A percentile compares a stretch with the other conserved stretches of the same genome.
Evolutionary conservation across 2,113 vertebrate genomes (phyloP).

Genomic region (Chinchilla lanigera): DNA sequence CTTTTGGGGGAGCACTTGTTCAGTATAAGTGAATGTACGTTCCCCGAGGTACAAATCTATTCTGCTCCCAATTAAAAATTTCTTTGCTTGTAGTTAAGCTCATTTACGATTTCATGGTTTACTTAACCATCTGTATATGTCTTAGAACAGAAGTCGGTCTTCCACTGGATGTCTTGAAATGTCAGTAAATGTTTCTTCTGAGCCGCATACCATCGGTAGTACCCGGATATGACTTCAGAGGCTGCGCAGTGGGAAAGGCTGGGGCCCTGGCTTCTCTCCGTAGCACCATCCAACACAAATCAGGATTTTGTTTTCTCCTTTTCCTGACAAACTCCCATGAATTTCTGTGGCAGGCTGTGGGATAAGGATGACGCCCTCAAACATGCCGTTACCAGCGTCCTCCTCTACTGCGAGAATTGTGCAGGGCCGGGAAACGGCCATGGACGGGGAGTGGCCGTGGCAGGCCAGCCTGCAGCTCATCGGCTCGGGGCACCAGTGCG

Average conservation of each 20-base stretch:
- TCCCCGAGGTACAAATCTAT: neutral
- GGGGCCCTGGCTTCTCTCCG: neutral
- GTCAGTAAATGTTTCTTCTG: slow-evolving; percentile 8
- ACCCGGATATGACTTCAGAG: neutral
- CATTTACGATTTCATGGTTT: neutral
- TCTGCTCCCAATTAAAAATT: neutral
- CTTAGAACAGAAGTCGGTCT: neutral
- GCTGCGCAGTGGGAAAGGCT: neutral
- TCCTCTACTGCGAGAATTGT: slow-evolving; percentile 88
- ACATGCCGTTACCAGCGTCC: slow-evolving; percentile 81
- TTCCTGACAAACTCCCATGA: neutral
- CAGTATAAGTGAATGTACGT: no score
- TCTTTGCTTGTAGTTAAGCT: neutral
- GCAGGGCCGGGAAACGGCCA: slow-evolving; percentile 88
- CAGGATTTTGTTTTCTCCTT: neutral
- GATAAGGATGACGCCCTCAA: slow-evolving; percentile 82
- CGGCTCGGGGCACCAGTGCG: slow-evolving; percentile 89
- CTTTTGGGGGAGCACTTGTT: neutral
- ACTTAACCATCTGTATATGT: neutral
- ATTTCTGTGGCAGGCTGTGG: slow-evolving; percentile 86
- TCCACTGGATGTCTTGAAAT: neutral
- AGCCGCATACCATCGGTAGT: neutral
- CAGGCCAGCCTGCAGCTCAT: slow-evolving; percentile 94
- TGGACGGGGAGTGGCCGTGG: slow-evolving; percentile 95
- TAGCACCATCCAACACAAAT: neutral